Evolutionary conservation across 2,797 vertebrate species (phyloP).

Genomic region (Synaphobranchus kaupii): DNA sequence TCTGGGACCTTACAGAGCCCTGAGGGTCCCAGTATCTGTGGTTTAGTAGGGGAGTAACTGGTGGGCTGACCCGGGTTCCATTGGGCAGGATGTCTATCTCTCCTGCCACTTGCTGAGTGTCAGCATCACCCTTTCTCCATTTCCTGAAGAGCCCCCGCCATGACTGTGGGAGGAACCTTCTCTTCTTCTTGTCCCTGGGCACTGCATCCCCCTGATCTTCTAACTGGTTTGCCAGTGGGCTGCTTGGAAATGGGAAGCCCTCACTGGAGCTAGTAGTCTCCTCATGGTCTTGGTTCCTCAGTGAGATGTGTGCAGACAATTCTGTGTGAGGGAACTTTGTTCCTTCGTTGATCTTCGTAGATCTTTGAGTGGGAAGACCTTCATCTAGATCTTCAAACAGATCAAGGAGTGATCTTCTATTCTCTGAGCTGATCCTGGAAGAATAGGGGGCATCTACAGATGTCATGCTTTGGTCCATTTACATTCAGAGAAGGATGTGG

Average conservation of each 20-base stretch:
- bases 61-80: slow-evolving; percentile 68
- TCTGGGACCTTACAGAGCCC: slow-evolving; percentile 48
- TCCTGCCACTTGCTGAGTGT: slow-evolving; percentile 42
- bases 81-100: slow-evolving; percentile 62
- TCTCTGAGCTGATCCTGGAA: slow-evolving; percentile 43
- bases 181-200: slow-evolving; percentile 55
- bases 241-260: slow-evolving; percentile 38
- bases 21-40: slow-evolving; percentile 39
- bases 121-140: slow-evolving; percentile 34
- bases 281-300: slow-evolving; percentile 51
- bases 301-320: slow-evolving; percentile 37
- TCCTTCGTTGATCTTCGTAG: neutral
- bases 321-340: slow-evolving; percentile 31
- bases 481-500: neutral
- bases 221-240: slow-evolving; percentile 32
- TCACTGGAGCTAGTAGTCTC: slow-evolving; percentile 39
- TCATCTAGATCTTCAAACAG: slow-evolving; percentile 44
- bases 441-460: slow-evolving; percentile 42
- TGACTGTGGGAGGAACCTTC: slow-evolving; percentile 61
- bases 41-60: slow-evolving; percentile 64
- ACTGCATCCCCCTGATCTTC: slow-evolving; percentile 40
- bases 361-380: neutral
- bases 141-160: slow-evolving; percentile 59
- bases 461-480: slow-evolving; percentile 43
- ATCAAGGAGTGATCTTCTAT: neutral